Evolutionary conservation across 2,797 vertebrate genomes (phyloP), one percentile per base, ranked within the genome.

Genomic region (Acanthurus tractus): DNA sequence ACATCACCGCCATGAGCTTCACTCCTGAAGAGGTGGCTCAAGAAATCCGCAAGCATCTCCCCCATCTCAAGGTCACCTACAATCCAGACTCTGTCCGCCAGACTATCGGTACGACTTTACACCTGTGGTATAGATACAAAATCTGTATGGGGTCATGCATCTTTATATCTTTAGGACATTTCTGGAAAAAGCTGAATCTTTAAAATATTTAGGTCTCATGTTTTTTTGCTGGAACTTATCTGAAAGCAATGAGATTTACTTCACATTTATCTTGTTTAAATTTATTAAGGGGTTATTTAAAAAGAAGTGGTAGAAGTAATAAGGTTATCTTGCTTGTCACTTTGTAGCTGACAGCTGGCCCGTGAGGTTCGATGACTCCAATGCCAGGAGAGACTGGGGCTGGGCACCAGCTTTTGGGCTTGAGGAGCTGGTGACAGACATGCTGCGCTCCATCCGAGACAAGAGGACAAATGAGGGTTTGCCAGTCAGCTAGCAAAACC

Each of bases 1-100:
- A 96, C 91, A 95, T 96, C 3, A 93, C 91, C 2, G 95, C 95
- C 61, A 94, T 96, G 91, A 96, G 95, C 85, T 96, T 96, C 90
- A 96, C 94, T 20, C 95, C 95, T 1, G 95, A 95, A 48, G 95
- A 96, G 79, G 68, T 96, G 79, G 94, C 93, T 17, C 84, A 88
- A 34, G 95, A 96, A 82, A 95, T 96, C 38, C 92, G 93, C 80
- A 96, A 95, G 68, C 95, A 96, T 72, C 84, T 96, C 40, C 95
- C 95, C 53, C 84, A 95, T 70, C 88, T 96, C 0, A 94, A 84
- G 63, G 92, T 96, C 88, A 94, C 94, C 85, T 96, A 96, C 89
- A 95, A 91, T 61, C 93, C 94, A 0, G 95, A 96, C 75, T 63
- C 88, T 46, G 91, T 95, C 38, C 94, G 95, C 53, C 95, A 96